A percentile compares a stretch with the other conserved stretches of the same genome.
Conservation (phyloP, 2,888 invertebrate genomes). For the Drosophila subquinaria region DNA sequence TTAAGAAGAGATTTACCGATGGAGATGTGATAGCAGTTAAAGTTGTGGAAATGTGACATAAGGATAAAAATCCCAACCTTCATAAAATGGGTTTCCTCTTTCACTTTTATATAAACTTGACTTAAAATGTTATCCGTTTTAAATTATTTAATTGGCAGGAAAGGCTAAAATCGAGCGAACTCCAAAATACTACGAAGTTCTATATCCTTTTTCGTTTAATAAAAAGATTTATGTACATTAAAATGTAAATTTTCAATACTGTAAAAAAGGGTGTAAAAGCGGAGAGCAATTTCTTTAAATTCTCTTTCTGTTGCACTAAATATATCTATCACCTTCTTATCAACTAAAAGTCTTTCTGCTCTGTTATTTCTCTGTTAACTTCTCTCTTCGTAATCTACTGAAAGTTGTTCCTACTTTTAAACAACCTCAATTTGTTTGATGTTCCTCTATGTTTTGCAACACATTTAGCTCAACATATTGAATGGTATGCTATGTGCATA, state of each 20-base stretch:
- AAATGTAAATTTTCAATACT: too few species aligned
- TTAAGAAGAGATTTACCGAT: constrained; percentile 1
- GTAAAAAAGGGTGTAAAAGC: too few species aligned
- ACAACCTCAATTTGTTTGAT: constrained; percentile 3
- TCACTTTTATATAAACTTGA: too few species aligned
- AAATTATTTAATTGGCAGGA: too few species aligned
- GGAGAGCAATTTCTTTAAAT: too few species aligned
- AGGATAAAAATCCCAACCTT: not conserved
- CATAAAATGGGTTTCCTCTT: too few species aligned
- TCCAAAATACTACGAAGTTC: too few species aligned
- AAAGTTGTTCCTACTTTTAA: not conserved
- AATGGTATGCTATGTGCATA: constrained; percentile 13
- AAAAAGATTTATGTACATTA: too few species aligned
- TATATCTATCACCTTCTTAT: not conserved
- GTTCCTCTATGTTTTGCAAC: constrained; percentile 6
- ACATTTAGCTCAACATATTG: constrained; percentile 7
- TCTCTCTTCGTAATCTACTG: not conserved
- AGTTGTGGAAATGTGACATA: not conserved
- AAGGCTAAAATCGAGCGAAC: too few species aligned
- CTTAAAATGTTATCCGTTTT: too few species aligned
- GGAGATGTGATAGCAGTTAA: not conserved
- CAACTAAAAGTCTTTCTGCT: not conserved
- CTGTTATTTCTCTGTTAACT: not conserved
- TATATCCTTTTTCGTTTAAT: too few species aligned
- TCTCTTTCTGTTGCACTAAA: too few species aligned